Base-by-base conservation (phyloP, 2,797 vertebrate species). In the Microctenopoma steveboyesi region DNA sequence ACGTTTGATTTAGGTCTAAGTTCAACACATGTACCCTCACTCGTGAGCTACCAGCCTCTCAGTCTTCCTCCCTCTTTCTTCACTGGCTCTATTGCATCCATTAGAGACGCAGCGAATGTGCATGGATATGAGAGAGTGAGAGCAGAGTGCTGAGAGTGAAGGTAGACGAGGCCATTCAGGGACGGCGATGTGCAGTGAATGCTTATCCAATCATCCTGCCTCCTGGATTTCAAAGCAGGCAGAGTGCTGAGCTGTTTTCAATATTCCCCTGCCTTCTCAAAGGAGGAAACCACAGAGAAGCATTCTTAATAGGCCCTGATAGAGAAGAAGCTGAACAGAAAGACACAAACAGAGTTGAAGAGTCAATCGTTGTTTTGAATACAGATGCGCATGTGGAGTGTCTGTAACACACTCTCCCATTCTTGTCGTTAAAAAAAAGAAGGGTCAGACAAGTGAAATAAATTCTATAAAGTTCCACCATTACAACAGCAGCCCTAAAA, bases 171-270 rank as follows among this genome's bases (percentile, higher is more conserved):
- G 83, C 78, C 80, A 84, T 85, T 85, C 81, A 82, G 80, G 86
- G 82, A 86, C 43, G 43, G 46, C 3, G 39, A 67, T 86, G 86
- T 83, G 87, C 64, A 30, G 27, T 69, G 85, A 88, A 89, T 90
- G 86, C 83, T 84, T 83, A 88, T 88, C 82, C 78, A 79, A 76
- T 86, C 86, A 79, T 64, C 65, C 78, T 79, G 76, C 82, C 73
- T 73, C 73, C 70, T 72, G 78, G 80, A 81, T 87, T 81, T 84
- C 50, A 86, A 79, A 86, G 82, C 76, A 72, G 65, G 66, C 77
- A 55, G 73, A 83, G 68, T 65, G 71, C 69, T 82, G 81, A 84
- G 72, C 76, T 71, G 50, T 64, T 84, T 76, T 87, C 69, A 83
- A 64, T 80, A 69, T 72, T 69, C 74, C 56, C 56, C 46, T 42